Percentiles rank a stretch among this genome's conserved stretches.
phyloP scores from a whole-genome alignment of 2,113 vertebrate species.

The Scolopax mira region DNA sequence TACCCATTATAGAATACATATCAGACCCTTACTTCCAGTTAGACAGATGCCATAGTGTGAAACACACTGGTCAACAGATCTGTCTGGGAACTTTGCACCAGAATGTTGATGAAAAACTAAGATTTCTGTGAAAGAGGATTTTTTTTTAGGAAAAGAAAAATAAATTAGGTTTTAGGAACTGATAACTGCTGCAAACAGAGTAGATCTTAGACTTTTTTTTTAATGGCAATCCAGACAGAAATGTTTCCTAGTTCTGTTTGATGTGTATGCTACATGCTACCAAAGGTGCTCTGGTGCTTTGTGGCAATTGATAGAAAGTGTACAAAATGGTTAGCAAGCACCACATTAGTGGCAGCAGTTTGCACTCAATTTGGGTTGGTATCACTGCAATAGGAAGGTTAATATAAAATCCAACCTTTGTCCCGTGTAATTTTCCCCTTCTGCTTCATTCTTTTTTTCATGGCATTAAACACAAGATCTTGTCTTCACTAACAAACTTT shows the following conservation, averaged over 20 bases:
- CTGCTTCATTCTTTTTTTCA: background rate
- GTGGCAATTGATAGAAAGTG: background rate
- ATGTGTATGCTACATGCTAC: background rate
- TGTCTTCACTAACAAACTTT: background rate
- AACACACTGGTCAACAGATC: background rate
- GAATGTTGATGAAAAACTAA: background rate
- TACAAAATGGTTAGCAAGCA: background rate
- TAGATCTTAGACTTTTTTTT: background rate
- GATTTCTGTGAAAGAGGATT: background rate
- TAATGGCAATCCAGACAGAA: background rate
- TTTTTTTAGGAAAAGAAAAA: rapidly evolving
- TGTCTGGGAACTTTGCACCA: background rate
- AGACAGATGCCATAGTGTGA: background rate
- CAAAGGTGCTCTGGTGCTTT: background rate
- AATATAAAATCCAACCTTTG: background rate
- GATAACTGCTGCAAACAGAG: background rate
- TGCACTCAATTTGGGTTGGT: background rate
- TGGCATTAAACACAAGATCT: background rate
- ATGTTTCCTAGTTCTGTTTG: background rate
- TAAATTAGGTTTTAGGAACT: background rate
- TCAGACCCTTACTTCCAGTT: background rate
- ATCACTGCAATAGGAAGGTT: background rate
- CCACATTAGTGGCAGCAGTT: background rate
- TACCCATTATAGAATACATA: background rate
- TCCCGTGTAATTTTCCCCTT: background rate